A percentile compares a stretch with the other conserved stretches of the same genome.
phyloP scores from a whole-genome alignment of 2,888 invertebrate species.

The Trisateles emortualis region DNA sequence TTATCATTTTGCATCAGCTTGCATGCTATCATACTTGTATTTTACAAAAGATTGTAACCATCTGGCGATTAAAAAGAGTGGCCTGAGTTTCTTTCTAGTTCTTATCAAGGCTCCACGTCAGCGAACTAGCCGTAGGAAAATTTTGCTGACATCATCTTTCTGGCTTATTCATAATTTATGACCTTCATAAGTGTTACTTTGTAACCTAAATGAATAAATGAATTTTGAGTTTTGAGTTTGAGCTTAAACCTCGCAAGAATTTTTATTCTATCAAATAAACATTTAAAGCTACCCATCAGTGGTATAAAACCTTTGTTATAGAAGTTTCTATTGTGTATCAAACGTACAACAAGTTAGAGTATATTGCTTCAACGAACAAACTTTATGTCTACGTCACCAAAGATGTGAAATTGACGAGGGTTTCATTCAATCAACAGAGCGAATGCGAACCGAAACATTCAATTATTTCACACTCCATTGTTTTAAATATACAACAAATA shows the following conservation, averaged over 20 bases:
- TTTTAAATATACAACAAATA: conserved; percentile 34
- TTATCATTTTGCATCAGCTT: too few species aligned
- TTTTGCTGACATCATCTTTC: too few species aligned
- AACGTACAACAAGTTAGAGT: conserved; percentile 20
- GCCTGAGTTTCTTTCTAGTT: too few species aligned
- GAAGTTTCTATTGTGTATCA: conserved; percentile 33
- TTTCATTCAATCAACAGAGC: conserved; percentile 49
- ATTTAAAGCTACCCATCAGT: conserved; percentile 6
- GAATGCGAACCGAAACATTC: conserved; percentile 33
- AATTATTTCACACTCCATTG: conserved; percentile 42
- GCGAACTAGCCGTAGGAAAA: too few species aligned
- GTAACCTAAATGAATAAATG: too few species aligned
- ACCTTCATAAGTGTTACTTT: too few species aligned
- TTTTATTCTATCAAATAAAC: conserved; percentile 29
- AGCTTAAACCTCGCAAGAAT: conserved; percentile 10
- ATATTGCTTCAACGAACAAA: conserved; percentile 41
- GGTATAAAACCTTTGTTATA: conserved; percentile 24
- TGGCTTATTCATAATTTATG: too few species aligned
- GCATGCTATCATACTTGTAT: too few species aligned
- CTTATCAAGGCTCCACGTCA: too few species aligned
- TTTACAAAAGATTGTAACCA: too few species aligned
- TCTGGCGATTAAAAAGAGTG: too few species aligned
- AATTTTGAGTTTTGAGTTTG: too few species aligned
- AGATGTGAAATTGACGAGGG: conserved; percentile 66
- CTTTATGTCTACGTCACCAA: conserved; percentile 41